A percentile compares a stretch with the other conserved stretches of the same genome.
phyloP scores from a whole-genome alignment of 2,888 invertebrate species.

The Drosophila meridiana region DNA sequence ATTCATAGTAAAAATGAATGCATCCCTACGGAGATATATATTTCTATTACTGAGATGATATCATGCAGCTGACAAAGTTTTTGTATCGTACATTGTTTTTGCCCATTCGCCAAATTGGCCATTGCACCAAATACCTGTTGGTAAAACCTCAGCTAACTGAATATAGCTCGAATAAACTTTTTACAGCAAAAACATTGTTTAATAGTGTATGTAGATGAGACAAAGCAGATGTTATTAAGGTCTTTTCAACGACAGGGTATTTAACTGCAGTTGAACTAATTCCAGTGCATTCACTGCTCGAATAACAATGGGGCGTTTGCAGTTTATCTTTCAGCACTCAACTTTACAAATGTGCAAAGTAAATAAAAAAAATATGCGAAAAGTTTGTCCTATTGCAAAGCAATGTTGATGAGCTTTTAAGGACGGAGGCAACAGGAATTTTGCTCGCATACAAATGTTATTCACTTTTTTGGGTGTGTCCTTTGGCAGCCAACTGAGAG shows the following conservation, averaged over 20 bases:
- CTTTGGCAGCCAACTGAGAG: constrained; percentile 21
- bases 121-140: background rate
- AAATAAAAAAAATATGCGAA: constrained; percentile 41
- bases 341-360: constrained; percentile 44
- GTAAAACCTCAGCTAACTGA: background rate
- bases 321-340: constrained; percentile 57
- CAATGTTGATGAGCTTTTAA: constrained; percentile 55
- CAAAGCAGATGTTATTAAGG: background rate
- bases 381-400: constrained; percentile 27
- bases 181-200: background rate
- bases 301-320: constrained; percentile 43
- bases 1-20: background rate
- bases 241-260: constrained; percentile 13
- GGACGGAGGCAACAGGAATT: constrained; percentile 38
- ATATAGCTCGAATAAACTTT: background rate
- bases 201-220: background rate
- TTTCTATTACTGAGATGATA: background rate
- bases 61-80: background rate
- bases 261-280: constrained; percentile 50
- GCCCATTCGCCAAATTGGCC: background rate
- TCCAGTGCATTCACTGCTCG: constrained; percentile 38
- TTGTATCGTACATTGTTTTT: background rate
- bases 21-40: background rate
- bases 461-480: constrained; percentile 36
- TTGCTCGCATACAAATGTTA: constrained; percentile 23